phyloP scores from a whole-genome alignment of 2,113 vertebrate genomes.

The Antechinus stuartii region DNA sequence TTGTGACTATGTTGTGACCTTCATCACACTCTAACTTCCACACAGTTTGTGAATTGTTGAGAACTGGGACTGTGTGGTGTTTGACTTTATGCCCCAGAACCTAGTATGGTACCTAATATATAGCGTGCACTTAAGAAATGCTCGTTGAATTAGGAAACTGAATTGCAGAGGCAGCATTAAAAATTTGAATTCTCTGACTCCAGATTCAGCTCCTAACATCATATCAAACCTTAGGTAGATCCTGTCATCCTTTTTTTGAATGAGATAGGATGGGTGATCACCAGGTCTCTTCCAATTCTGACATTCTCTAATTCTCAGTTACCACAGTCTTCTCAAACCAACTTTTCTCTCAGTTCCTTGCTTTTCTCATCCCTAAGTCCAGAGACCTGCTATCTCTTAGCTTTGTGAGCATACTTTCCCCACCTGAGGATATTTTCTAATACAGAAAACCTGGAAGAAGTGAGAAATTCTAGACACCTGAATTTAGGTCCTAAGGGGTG shows the following conservation, averaged over 20 bases:
- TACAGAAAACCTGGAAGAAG: neutral
- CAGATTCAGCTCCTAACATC: neutral
- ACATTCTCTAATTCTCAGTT: neutral
- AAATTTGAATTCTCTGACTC: neutral
- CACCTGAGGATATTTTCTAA: neutral
- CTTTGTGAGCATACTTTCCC: neutral
- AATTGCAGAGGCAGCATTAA: neutral
- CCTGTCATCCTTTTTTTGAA: neutral
- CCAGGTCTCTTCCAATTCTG: neutral
- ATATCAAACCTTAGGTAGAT: neutral
- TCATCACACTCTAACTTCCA: neutral
- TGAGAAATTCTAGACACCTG: neutral
- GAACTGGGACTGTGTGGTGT: neutral
- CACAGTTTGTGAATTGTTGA: too few species aligned
- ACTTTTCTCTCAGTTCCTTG: neutral
- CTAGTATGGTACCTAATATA: neutral
- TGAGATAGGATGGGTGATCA: neutral
- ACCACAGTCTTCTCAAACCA: neutral
- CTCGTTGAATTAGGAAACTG: neutral
- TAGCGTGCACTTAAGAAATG: neutral
- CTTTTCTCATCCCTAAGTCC: neutral
- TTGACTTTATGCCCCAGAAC: neutral
- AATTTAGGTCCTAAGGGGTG: neutral
- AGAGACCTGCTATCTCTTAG: neutral
- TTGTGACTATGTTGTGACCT: neutral